phyloP scores from a whole-genome alignment of 2,888 invertebrate species.

The Cryptosula pallasiana region DNA sequence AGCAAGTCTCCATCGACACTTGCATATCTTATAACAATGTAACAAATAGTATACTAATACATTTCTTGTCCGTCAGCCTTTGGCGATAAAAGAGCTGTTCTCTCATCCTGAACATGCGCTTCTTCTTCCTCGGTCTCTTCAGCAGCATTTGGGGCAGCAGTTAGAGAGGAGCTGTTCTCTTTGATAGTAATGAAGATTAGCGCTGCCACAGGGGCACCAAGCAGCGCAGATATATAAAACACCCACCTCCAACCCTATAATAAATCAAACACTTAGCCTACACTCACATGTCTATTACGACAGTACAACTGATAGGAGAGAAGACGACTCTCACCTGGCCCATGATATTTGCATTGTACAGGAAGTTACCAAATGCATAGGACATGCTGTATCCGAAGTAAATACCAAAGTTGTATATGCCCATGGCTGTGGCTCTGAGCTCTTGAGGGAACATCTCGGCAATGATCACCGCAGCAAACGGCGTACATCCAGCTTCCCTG shows the following conservation, averaged over 20 bases:
- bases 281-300: not conserved
- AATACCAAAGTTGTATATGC: constrained; percentile 92
- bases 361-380: constrained; percentile 75
- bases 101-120: not conserved
- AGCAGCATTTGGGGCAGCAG: not conserved
- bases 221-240: constrained; percentile 50
- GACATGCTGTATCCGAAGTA: constrained; percentile 89
- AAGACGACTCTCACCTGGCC: constrained; percentile 35
- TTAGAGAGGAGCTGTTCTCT: constrained; percentile 38
- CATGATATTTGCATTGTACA: constrained; percentile 42
- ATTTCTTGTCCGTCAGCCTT: too few relatives aligned
- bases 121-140: not conserved
- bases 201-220: constrained; percentile 48
- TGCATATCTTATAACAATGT: too few relatives aligned
- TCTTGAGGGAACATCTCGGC: constrained; percentile 51
- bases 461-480: constrained; percentile 46
- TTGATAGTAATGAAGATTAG: constrained; percentile 47
- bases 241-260: constrained; percentile 54
- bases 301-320: not conserved
- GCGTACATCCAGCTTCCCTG: constrained; percentile 49
- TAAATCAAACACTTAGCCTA: not conserved
- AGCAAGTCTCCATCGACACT: too few relatives aligned
- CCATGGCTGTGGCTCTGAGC: constrained; percentile 75
- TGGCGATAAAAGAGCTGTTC: too few relatives aligned
- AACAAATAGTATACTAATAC: too few relatives aligned